A percentile compares a stretch with the other conserved stretches of the same genome.
Conservation (phyloP, 2,113 vertebrate species). For the Corythoichthys haematopterus region DNA sequence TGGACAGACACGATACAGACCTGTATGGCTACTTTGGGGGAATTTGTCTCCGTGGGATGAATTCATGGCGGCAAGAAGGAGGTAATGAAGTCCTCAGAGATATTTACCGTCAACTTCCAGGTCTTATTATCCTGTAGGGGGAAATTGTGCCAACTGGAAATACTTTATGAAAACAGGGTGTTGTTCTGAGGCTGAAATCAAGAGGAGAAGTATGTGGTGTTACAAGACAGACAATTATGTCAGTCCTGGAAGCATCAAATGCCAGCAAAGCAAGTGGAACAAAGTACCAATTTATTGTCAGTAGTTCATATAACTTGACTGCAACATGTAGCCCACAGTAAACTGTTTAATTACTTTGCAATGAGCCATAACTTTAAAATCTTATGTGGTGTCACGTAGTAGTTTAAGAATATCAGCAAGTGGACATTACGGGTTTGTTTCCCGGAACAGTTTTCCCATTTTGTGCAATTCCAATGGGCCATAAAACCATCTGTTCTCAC, state of each 20-base stretch:
- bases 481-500: not conserved
- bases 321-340: constrained; percentile 35
- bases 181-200: constrained; percentile 33
- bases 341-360: constrained; percentile 44
- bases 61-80: constrained; percentile 58
- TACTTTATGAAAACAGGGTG: constrained; percentile 54
- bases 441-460: not conserved
- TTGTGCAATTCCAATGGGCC: not conserved
- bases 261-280: constrained; percentile 25
- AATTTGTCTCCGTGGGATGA: constrained; percentile 50
- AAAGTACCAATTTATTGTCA: constrained; percentile 40
- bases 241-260: constrained; percentile 31
- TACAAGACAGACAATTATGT: constrained; percentile 39
- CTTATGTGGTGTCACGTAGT: constrained; percentile 51
- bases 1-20: constrained; percentile 1
- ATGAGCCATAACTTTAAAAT: constrained; percentile 41
- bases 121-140: constrained; percentile 52
- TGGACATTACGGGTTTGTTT: constrained; percentile 31
- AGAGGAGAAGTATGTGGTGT: constrained; percentile 14
- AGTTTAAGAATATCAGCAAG: constrained; percentile 47
- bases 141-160: constrained; percentile 60
- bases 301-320: constrained; percentile 23
- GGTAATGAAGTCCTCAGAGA: constrained; percentile 63
- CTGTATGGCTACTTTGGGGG: constrained; percentile 48
- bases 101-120: constrained; percentile 59